phyloP scores from a whole-genome alignment of 2,113 vertebrate genomes.

The Lota lota region DNA sequence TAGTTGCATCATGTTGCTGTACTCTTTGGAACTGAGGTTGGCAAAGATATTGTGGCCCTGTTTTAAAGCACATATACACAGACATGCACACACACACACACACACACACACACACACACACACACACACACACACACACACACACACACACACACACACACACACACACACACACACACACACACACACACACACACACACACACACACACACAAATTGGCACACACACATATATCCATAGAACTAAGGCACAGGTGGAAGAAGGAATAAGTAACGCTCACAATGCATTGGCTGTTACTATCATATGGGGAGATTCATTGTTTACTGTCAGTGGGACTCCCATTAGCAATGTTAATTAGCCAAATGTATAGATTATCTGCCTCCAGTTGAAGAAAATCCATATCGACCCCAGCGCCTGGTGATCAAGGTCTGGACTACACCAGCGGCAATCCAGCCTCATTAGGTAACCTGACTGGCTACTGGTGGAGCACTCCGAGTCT shows the following conservation, averaged over 20 bases:
- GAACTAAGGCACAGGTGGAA: conserved; percentile 5
- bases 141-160: too few relatives aligned
- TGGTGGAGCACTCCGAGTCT: too few relatives aligned
- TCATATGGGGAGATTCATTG: conserved; percentile 46
- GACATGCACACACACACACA: background rate
- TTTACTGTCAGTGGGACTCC: conserved; percentile 51
- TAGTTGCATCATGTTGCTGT: conserved; percentile 81
- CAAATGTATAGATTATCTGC: conserved; percentile 40
- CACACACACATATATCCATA: too few relatives aligned
- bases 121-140: too few relatives aligned
- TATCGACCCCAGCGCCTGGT: conserved; percentile 29
- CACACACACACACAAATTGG: too few relatives aligned
- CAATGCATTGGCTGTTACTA: conserved; percentile 28
- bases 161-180: too few relatives aligned
- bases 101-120: too few relatives aligned
- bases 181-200: too few relatives aligned
- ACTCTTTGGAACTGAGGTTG: conserved; percentile 77
- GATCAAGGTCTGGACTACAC: conserved; percentile 39
- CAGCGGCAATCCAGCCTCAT: conserved; percentile 20
- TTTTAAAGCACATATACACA: conserved; percentile 12
- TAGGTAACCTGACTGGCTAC: too few relatives aligned
- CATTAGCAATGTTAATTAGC: conserved; percentile 58
- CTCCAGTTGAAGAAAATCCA: conserved; percentile 53
- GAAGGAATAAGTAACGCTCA: conserved; percentile 15
- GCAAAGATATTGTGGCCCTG: conserved; percentile 83